A percentile compares a stretch with the other conserved stretches of the same genome.
Evolutionary conservation across 2,797 vertebrate species (phyloP).

Genomic region (Peromyscus nudipes): DNA sequence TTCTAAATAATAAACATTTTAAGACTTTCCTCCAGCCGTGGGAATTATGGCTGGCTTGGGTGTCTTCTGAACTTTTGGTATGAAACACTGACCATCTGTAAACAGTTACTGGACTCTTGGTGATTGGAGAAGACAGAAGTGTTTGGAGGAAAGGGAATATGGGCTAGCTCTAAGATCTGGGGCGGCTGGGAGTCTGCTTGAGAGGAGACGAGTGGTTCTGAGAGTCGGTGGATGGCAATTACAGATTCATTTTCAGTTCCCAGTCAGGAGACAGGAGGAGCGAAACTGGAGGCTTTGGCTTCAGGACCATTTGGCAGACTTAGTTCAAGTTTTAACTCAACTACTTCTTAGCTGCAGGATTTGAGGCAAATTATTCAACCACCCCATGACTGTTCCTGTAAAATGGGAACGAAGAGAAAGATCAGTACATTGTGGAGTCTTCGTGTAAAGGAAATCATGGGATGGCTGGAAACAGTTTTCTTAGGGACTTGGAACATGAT

Average conservation of each 20-base stretch:
- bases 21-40: slow-evolving; percentile 76
- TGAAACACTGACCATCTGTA: slow-evolving; percentile 82
- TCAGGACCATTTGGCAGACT: background rate
- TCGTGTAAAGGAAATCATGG: background rate
- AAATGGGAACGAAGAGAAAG: background rate
- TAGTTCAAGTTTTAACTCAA: background rate
- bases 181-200: background rate
- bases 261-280: background rate
- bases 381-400: background rate
- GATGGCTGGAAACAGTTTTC: slow-evolving; percentile 31
- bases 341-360: background rate
- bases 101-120: slow-evolving; percentile 76
- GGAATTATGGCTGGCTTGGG: slow-evolving; percentile 79
- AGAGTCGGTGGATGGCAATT: background rate
- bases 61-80: slow-evolving; percentile 83
- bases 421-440: background rate
- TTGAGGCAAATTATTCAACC: slow-evolving; percentile 17
- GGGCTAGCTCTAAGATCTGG: slow-evolving; percentile 48
- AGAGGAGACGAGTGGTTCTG: slow-evolving; percentile 13
- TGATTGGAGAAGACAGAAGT: slow-evolving; percentile 77
- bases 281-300: background rate
- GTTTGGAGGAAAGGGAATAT: slow-evolving; percentile 59
- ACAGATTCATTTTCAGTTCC: background rate
- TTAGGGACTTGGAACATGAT: background rate
- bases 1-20: slow-evolving; percentile 81